These are phyloP conservation scores for Helicoverpa zea DNA, from an alignment of 1,140 invertebrate genomes.

Conservation along the genomic window DNA sequence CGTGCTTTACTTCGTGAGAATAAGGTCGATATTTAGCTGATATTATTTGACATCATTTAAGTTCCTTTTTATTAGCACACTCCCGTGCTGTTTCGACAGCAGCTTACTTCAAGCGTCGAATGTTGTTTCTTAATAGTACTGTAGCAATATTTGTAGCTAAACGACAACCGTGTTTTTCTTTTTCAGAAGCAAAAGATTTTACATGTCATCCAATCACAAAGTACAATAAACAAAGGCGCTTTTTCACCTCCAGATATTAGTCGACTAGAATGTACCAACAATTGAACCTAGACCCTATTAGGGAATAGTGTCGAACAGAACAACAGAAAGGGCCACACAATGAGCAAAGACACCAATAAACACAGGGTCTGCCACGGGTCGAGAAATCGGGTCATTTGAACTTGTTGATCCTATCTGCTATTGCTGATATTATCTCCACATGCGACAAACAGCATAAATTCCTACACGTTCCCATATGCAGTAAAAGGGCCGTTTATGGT, in stretches of 20 bases:
- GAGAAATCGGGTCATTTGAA: conserved; percentile 56
- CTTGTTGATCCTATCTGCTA: conserved; percentile 61
- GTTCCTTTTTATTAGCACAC: conserved; percentile 73
- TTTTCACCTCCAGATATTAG: background rate
- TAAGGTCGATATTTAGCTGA: conserved; percentile 63
- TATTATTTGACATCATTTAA: conserved; percentile 59
- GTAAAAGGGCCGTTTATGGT: conserved; percentile 8
- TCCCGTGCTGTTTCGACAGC: conserved; percentile 71
- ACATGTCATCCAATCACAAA: background rate
- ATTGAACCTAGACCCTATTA: no score
- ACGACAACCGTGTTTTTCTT: background rate
- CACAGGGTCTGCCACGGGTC: conserved; percentile 49
- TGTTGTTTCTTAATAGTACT: conserved; percentile 60
- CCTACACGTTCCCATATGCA: conserved; percentile 11
- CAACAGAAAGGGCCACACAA: conserved; percentile 61
- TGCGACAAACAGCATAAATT: conserved; percentile 54
- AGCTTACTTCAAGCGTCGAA: conserved; percentile 45
- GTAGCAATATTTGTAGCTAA: background rate
- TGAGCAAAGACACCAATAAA: conserved; percentile 58
- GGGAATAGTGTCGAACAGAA: background rate
- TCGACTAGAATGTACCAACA: no score
- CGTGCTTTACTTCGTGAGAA: conserved; percentile 54
- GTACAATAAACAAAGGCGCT: no score
- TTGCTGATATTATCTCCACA: conserved; percentile 58
- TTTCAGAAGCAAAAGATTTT: background rate